A percentile compares a stretch with the other conserved stretches of the same genome.
phyloP scores from a whole-genome alignment of 2,113 vertebrate genomes.

The Barbus barbus region DNA sequence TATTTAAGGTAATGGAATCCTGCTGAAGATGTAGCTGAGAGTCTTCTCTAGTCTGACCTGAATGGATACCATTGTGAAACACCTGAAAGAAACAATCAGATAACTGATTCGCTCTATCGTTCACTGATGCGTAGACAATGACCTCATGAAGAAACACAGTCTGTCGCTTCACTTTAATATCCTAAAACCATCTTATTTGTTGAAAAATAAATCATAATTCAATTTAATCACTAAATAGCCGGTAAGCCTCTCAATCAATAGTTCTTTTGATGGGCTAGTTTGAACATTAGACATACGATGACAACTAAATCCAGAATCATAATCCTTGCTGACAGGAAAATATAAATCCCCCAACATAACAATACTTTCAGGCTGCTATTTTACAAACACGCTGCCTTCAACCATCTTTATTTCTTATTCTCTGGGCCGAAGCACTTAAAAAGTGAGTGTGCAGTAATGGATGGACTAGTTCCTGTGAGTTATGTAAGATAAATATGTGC shows the following conservation, averaged over 20 bases:
- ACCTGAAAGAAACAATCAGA: conserved; percentile 45
- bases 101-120: conserved; percentile 33
- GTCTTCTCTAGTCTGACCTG: conserved; percentile 36
- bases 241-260: conserved; percentile 53
- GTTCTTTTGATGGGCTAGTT: conserved; percentile 46
- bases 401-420: conserved; percentile 51
- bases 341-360: conserved; percentile 14
- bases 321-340: conserved; percentile 51
- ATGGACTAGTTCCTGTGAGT: conserved; percentile 63
- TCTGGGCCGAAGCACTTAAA: conserved; percentile 48
- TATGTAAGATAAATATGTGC: conserved; percentile 62
- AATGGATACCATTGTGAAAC: conserved; percentile 47
- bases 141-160: conserved; percentile 19
- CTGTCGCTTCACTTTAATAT: conserved; percentile 36
- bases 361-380: conserved; percentile 34
- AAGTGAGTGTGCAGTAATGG: conserved; percentile 57
- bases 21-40: conserved; percentile 12
- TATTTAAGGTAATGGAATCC: conserved; percentile 45
- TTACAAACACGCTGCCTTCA: conserved; percentile 59
- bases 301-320: conserved; percentile 52
- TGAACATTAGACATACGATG: conserved; percentile 53
- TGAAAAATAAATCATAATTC: conserved; percentile 52
- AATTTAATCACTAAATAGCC: conserved; percentile 45
- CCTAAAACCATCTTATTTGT: conserved; percentile 52
- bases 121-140: conserved; percentile 28